phyloP scores from a whole-genome alignment of 2,888 invertebrate species.

The Nemurella pictetii region DNA sequence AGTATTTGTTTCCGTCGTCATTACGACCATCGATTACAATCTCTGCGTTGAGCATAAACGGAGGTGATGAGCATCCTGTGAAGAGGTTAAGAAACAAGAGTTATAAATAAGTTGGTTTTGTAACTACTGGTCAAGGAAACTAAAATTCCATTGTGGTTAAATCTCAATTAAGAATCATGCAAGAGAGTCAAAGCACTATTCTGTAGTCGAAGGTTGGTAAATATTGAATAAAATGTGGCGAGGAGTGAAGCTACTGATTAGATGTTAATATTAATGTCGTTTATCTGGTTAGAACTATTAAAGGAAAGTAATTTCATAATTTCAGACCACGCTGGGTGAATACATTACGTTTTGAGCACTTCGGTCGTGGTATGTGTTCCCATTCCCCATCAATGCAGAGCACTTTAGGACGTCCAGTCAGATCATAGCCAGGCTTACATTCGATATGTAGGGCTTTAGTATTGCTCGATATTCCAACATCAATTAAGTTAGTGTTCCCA shows the following conservation, averaged over 20 bases:
- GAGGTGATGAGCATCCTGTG: constrained; percentile 49
- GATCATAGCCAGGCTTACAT: constrained; percentile 50
- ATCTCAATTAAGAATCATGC: too few relatives aligned
- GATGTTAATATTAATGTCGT: too few relatives aligned
- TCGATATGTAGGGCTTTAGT: constrained; percentile 44
- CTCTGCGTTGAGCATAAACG: constrained; percentile 49
- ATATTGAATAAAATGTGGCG: too few relatives aligned
- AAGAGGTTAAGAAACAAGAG: neutral
- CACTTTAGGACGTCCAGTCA: constrained; percentile 50
- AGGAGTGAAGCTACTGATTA: too few relatives aligned
- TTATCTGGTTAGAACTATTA: too few relatives aligned
- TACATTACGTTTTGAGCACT: constrained; percentile 45
- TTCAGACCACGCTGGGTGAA: too few relatives aligned
- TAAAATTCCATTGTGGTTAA: too few relatives aligned
- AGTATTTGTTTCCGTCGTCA: constrained; percentile 46
- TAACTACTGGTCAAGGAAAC: too few relatives aligned
- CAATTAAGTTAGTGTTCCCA: constrained; percentile 38
- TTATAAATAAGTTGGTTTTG: too few relatives aligned
- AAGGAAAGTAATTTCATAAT: too few relatives aligned
- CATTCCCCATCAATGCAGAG: constrained; percentile 50
- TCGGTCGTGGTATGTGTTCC: constrained; percentile 46
- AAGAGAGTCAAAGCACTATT: too few relatives aligned
- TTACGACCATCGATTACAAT: constrained; percentile 47
- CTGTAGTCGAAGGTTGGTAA: too few relatives aligned
- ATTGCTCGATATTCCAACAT: constrained; percentile 11